Percentiles rank a stretch among this genome's conserved stretches.
Conservation (phyloP, 2,113 vertebrate species). For the Crotalus horridus region DNA sequence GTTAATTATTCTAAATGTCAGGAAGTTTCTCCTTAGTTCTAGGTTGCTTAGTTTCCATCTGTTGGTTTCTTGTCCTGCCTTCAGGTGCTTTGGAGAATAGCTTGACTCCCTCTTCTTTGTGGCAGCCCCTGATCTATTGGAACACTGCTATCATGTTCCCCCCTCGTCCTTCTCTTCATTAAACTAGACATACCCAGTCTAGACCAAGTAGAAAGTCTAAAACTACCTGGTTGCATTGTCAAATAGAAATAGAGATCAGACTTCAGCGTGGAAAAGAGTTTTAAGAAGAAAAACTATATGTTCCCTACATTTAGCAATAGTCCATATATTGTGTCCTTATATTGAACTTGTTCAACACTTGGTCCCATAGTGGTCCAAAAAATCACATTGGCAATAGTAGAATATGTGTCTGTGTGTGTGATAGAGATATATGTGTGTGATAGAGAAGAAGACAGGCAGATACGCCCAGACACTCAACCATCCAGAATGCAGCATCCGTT, state of each 20-base stretch:
- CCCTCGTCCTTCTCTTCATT: too few relatives aligned
- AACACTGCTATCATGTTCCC: too few relatives aligned
- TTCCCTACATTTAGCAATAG: neutral
- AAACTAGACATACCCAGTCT: too few relatives aligned
- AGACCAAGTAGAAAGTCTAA: neutral
- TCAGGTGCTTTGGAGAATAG: too few relatives aligned
- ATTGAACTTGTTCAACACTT: neutral
- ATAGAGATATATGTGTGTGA: too few relatives aligned
- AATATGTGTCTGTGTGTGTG: neutral
- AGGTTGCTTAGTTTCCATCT: too few relatives aligned
- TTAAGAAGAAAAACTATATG: neutral
- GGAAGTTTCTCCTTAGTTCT: too few relatives aligned
- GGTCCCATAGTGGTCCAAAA: neutral
- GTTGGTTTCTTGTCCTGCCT: too few relatives aligned
- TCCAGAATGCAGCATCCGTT: neutral
- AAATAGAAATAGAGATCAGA: neutral
- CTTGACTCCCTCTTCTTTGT: too few relatives aligned
- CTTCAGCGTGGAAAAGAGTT: neutral
- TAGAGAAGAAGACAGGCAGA: accelerated
- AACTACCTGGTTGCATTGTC: neutral
- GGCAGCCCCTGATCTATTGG: too few relatives aligned
- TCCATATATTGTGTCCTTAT: neutral
- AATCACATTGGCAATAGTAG: neutral
- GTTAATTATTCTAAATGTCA: too few relatives aligned
- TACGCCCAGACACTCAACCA: neutral